These are phyloP conservation scores for Centruroides sculpturatus DNA, from an alignment of 1,140 invertebrate genomes.

Conservation along the genomic window DNA sequence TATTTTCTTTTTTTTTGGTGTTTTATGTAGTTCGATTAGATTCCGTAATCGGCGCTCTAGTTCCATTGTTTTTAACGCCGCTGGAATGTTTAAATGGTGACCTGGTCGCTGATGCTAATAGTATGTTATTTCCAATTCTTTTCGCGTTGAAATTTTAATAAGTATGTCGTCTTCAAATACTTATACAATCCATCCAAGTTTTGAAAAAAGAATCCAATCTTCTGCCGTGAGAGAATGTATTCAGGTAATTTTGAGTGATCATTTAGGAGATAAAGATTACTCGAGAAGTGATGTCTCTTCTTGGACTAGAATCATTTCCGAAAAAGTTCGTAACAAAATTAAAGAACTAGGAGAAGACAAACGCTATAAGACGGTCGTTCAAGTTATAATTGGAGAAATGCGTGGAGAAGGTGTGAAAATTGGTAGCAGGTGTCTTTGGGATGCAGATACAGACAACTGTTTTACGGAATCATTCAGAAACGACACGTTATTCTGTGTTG, in stretches of 20 bases:
- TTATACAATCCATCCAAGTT: no score
- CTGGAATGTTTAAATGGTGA: no score
- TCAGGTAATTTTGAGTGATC: not conserved
- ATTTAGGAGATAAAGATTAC: not conserved
- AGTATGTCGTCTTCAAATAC: no score
- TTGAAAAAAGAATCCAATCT: no score
- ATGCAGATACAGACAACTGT: slow-evolving; percentile 1
- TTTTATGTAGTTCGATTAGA: no score
- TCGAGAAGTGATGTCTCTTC: not conserved
- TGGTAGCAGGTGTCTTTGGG: not conserved
- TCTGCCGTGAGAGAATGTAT: no score
- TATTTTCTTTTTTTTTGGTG: no score
- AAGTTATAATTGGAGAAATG: slow-evolving; percentile 3
- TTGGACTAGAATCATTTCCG: not conserved
- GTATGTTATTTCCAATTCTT: no score
- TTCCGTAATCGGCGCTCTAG: no score
- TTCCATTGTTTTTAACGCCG: no score
- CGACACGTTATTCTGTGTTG: slow-evolving; percentile 4
- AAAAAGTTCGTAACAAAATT: not conserved
- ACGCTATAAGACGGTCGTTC: slow-evolving; percentile 2
- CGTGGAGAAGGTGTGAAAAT: slow-evolving; percentile 3
- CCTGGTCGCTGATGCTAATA: no score
- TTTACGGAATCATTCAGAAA: not conserved
- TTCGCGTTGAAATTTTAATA: no score
- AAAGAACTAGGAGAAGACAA: not conserved